phyloP scores from a whole-genome alignment of 2,888 invertebrate species.

The Phoenoteleia sp. region DNA sequence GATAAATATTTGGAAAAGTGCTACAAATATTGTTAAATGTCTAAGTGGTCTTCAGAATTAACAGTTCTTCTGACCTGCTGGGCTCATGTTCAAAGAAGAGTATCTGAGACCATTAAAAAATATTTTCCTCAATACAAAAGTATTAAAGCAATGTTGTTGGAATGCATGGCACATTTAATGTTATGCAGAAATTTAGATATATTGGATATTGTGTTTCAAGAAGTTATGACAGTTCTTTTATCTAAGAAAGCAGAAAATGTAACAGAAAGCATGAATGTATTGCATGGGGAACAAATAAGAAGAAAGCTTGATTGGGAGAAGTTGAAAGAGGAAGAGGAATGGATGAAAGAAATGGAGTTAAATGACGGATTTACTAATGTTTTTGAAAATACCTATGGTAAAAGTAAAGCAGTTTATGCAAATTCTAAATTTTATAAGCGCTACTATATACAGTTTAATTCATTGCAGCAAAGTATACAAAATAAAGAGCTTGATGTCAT shows the following conservation, averaged over 20 bases:
- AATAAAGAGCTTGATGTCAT: not conserved
- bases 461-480: not conserved
- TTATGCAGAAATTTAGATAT: conserved; percentile 44
- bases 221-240: conserved; percentile 39
- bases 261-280: conserved; percentile 5
- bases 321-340: not conserved
- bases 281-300: too few species aligned
- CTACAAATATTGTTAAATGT: too few species aligned
- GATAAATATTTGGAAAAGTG: too few species aligned
- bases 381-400: not conserved
- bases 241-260: conserved; percentile 4
- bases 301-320: too few species aligned
- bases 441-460: not conserved
- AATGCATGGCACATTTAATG: conserved; percentile 58
- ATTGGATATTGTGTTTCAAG: conserved; percentile 39
- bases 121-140: conserved; percentile 25
- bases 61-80: too few species aligned
- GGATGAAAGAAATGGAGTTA: not conserved
- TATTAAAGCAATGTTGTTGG: conserved; percentile 51
- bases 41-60: too few species aligned
- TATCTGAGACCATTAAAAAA: conserved; percentile 13
- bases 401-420: conserved; percentile 31
- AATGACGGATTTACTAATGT: not conserved
- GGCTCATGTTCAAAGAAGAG: conserved; percentile 55
- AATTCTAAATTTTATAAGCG: conserved; percentile 37